phyloP scores from a whole-genome alignment of 1,140 invertebrate species.

The Pseudomyrmex dendroicus region DNA sequence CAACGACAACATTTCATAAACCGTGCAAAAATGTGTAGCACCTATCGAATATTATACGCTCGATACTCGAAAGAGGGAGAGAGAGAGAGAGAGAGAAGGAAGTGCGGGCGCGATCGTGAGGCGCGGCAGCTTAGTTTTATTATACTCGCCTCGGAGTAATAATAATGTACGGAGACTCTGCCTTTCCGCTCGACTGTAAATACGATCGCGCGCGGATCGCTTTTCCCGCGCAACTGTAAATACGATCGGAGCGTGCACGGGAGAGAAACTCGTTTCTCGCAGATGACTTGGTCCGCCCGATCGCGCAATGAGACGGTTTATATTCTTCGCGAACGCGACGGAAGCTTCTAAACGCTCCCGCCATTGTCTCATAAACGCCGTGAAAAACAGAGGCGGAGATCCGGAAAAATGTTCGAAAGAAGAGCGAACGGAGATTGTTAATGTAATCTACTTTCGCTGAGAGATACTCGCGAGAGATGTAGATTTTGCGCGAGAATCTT shows the following conservation, averaged over 20 bases:
- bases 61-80: not conserved
- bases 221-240: not conserved
- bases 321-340: constrained; percentile 50
- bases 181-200: constrained; percentile 28
- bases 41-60: constrained; percentile 7
- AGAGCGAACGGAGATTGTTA: too few relatives aligned
- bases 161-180: constrained; percentile 12
- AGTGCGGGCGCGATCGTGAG: too few relatives aligned
- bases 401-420: too few relatives aligned
- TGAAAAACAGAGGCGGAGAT: too few relatives aligned
- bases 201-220: not conserved
- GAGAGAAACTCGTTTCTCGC: constrained; percentile 22
- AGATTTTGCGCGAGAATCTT: too few relatives aligned
- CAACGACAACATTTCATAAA: constrained; percentile 25
- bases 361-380: constrained; percentile 37
- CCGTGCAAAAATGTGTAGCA: constrained; percentile 16
- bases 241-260: constrained; percentile 23
- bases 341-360: not conserved
- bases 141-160: not conserved
- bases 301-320: constrained; percentile 62
- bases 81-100: too few relatives aligned
- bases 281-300: constrained; percentile 8
- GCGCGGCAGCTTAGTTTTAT: constrained; percentile 28
- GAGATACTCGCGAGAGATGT: too few relatives aligned
- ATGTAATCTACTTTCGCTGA: too few relatives aligned